A percentile compares a stretch with the other conserved stretches of the same genome.
phyloP scores from a whole-genome alignment of 2,797 vertebrate genomes.

The Macroramphosus scolopax region DNA sequence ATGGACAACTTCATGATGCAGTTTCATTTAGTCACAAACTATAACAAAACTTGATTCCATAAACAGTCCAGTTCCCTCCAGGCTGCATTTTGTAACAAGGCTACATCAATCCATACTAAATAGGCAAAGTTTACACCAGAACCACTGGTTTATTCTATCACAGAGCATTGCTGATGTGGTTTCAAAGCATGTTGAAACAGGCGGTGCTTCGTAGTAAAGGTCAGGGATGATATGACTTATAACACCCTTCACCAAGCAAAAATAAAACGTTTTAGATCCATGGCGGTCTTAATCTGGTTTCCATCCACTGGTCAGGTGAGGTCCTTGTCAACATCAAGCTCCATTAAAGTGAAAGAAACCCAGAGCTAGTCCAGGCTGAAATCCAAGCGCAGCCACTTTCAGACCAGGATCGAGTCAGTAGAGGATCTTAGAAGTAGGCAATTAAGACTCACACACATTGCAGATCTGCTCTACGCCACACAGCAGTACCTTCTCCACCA shows the following conservation, averaged over 20 bases:
- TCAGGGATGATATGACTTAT: too few species aligned
- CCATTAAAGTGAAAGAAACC: constrained; percentile 17
- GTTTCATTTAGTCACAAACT: too few species aligned
- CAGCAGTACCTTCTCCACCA: constrained; percentile 87
- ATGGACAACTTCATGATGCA: too few species aligned
- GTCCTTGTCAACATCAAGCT: constrained; percentile 23
- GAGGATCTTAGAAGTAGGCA: constrained; percentile 11
- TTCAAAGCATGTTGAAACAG: constrained; percentile 2
- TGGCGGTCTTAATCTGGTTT: constrained; percentile 35
- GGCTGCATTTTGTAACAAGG: constrained; percentile 6
- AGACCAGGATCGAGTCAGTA: too few species aligned
- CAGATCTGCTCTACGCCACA: constrained; percentile 58
- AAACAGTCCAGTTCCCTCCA: constrained; percentile 18
- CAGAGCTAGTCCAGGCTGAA: too few species aligned
- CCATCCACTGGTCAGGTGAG: constrained; percentile 15
- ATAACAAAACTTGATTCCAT: constrained; percentile 16
- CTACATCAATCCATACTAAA: constrained; percentile 12
- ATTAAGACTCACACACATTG: neutral
- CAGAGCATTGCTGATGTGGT: neutral
- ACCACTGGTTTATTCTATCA: constrained; percentile 1
- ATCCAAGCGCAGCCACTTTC: too few species aligned
- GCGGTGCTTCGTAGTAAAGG: too few species aligned
- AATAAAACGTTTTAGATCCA: constrained; percentile 20
- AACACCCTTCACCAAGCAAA: constrained; percentile 1
- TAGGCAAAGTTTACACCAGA: constrained; percentile 8